Conservation (phyloP, 2,113 vertebrate genomes). For the Rhinolophus sinicus region DNA sequence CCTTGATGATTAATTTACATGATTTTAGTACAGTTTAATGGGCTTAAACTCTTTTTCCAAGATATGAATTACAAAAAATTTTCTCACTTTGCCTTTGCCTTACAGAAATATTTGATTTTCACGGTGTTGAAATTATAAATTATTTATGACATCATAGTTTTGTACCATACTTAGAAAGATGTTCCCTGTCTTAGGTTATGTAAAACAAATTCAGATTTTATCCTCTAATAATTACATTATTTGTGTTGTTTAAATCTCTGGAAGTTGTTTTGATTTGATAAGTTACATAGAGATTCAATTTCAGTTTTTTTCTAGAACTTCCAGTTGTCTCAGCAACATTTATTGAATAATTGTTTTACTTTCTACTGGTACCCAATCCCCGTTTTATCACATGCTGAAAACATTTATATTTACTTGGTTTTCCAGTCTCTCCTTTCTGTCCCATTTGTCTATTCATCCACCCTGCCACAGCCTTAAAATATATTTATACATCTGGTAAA, state of each 20-base stretch:
- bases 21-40: background rate
- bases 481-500: background rate
- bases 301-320: background rate
- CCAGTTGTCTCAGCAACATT: background rate
- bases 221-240: background rate
- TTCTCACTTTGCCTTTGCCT: background rate
- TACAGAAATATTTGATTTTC: background rate
- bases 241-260: background rate
- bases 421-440: background rate
- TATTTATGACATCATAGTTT: background rate
- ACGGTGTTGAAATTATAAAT: background rate
- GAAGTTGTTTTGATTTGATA: background rate
- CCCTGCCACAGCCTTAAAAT: background rate
- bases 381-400: background rate
- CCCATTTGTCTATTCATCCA: background rate
- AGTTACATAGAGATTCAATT: background rate
- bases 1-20: background rate
- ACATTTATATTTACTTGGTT: background rate
- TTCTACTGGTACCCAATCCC: background rate
- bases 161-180: background rate
- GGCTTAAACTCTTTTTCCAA: background rate
- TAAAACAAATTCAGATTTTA: background rate
- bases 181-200: background rate
- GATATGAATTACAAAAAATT: background rate
- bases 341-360: background rate